Conservation (phyloP, 2,113 vertebrate genomes). For the Petroica traversi region DNA sequence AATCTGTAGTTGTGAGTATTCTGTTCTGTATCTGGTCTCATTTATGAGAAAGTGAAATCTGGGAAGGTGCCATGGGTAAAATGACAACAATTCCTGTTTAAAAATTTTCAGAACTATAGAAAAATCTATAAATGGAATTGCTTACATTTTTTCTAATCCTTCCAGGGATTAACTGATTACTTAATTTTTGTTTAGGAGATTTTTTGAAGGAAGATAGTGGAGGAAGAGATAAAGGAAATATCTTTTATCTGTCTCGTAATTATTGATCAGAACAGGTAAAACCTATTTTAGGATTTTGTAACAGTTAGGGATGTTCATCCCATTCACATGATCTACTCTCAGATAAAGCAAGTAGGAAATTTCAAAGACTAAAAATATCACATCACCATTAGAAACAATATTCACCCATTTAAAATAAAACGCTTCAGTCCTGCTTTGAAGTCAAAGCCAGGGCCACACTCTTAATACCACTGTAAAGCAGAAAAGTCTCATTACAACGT, state of each 20-base stretch:
- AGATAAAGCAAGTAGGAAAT: background rate
- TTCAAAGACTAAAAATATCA: background rate
- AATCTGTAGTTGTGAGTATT: background rate
- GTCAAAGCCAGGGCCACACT: background rate
- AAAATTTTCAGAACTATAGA: background rate
- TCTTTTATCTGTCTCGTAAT: background rate
- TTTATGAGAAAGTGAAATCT: background rate
- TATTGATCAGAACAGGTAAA: background rate
- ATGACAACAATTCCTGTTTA: background rate
- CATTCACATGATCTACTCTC: background rate
- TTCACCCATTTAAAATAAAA: background rate
- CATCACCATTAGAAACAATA: background rate
- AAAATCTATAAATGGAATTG: background rate
- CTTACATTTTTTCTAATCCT: background rate
- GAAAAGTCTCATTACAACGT: background rate
- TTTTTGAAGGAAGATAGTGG: background rate
- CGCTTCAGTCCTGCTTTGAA: background rate
- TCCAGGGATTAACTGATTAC: background rate
- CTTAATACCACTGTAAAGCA: background rate
- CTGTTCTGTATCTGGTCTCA: background rate
- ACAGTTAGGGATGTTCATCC: background rate
- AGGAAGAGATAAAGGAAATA: background rate
- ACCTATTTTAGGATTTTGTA: background rate
- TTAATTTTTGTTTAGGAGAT: background rate
- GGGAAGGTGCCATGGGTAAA: background rate